Evolutionary conservation across 2,888 invertebrate genomes (phyloP), one percentile per base, ranked within the genome.

Genomic region (Cylloceria caligata): DNA sequence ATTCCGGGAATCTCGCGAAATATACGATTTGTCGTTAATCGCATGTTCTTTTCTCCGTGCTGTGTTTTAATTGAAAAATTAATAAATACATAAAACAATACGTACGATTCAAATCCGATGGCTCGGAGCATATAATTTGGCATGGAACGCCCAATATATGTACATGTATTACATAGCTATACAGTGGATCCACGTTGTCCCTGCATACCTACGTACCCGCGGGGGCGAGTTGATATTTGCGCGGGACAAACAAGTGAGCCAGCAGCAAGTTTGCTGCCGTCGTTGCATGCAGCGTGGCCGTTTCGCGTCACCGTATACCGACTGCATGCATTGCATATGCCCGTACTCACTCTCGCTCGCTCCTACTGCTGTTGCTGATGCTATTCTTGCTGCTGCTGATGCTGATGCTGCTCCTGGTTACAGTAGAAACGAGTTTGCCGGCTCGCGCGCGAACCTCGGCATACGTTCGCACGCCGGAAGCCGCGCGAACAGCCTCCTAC

Each of bases 221-320:
- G 83, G 77, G 77, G 83, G 73, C 80, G 74, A 68, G 34, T 77
- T 45, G 57, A 83, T 78, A 77, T 83, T 81, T 83, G 78, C 83
- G 52, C 81, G 81, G 80, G 81, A 78, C 81, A 83, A 83, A 83
- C 83, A 72, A 83, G 80, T 55, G 62, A 49, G 71, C 47, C 69
- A 49, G 71, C 64, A 34, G 69, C 75, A 55, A 81, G 76, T 81
- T 81, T 36, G 81, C 81, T 81, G 77, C 76, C 72, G 68, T 68
- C 67, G 75, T 76, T 80, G 60, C 64, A 69, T 57, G 71, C 67
- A 67, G 60, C 69, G 64, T 19, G 75, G 69, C 65, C 42, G 73
- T 77, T 81, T 77, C 68, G 49, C 76, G 72, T 81, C 76, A 72
- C 72, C 62, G 68, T 57, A 16, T 52, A 67, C 60, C 45, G 57